Percentiles rank a stretch among this genome's conserved stretches.
phyloP scores from a whole-genome alignment of 2,888 invertebrate species.

The Quadriops clusia region DNA sequence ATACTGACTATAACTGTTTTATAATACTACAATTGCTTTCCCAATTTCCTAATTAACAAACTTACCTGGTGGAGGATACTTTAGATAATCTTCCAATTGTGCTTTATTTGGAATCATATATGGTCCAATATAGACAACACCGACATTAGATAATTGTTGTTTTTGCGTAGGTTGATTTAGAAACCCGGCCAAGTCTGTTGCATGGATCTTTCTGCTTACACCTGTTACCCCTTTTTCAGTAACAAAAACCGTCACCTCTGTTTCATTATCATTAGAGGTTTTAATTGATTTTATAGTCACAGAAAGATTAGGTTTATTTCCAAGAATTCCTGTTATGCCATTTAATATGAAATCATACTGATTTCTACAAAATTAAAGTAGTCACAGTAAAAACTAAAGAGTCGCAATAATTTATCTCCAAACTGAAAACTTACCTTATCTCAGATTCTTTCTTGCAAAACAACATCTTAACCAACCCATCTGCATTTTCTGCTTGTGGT shows the following conservation, averaged over 20 bases:
- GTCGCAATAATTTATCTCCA: background rate
- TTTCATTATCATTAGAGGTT: conserved; percentile 65
- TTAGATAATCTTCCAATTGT: conserved; percentile 76
- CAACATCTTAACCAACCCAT: conserved; percentile 77
- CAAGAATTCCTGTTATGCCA: conserved; percentile 58
- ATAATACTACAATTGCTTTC: too few species aligned
- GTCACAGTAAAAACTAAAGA: background rate
- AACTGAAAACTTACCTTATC: conserved; percentile 47
- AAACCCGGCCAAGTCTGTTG: conserved; percentile 58
- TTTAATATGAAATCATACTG: conserved; percentile 59
- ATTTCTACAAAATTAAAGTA: conserved; percentile 17
- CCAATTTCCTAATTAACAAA: conserved; percentile 3
- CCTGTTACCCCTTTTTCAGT: conserved; percentile 58
- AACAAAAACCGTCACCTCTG: conserved; percentile 61
- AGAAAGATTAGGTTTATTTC: conserved; percentile 72
- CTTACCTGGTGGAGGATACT: conserved; percentile 70
- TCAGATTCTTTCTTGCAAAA: conserved; percentile 75
- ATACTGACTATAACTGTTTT: too few species aligned
- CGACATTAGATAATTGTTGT: conserved; percentile 59
- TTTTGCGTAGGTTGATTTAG: conserved; percentile 60
- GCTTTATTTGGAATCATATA: conserved; percentile 66
- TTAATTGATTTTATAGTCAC: conserved; percentile 69
- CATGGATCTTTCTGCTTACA: conserved; percentile 55
- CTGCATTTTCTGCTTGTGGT: conserved; percentile 77
- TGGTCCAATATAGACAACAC: conserved; percentile 58